A percentile compares a stretch with the other conserved stretches of the same genome.
These are phyloP conservation scores for Dromius quadrimaculatus DNA, from an alignment of 2,888 invertebrate genomes.

Conservation along the genomic window DNA sequence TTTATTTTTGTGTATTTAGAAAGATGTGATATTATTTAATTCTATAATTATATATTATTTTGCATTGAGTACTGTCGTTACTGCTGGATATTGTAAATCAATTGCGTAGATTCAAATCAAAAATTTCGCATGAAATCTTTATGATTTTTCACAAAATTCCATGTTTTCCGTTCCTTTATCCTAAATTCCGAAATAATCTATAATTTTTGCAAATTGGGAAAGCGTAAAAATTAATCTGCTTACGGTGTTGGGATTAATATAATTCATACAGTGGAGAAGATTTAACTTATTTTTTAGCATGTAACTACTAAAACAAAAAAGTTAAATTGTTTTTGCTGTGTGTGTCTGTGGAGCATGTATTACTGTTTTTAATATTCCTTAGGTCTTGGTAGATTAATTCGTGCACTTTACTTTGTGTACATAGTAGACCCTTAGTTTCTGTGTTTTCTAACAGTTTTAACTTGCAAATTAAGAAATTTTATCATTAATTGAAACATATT, in stretches of 20 bases:
- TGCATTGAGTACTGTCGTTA: slow-evolving; percentile 25
- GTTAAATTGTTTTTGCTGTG: slow-evolving; percentile 30
- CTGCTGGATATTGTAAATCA: slow-evolving; percentile 21
- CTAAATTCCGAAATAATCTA: neutral
- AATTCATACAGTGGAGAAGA: slow-evolving; percentile 12
- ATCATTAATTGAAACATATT: neutral
- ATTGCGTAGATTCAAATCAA: neutral
- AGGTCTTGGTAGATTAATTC: slow-evolving; percentile 26
- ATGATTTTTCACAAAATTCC: slow-evolving; percentile 1
- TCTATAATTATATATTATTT: slow-evolving; percentile 20
- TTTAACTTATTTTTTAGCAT: slow-evolving; percentile 4
- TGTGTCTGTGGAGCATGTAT: slow-evolving; percentile 24
- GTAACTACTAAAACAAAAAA: neutral
- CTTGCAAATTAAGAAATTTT: neutral
- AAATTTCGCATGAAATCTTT: slow-evolving; percentile 13
- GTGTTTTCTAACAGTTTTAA: slow-evolving; percentile 27
- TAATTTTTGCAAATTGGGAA: slow-evolving; percentile 2
- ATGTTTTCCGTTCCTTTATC: slow-evolving; percentile 3
- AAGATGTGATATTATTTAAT: slow-evolving; percentile 7
- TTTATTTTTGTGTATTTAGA: slow-evolving; percentile 3
- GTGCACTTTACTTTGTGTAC: slow-evolving; percentile 40
- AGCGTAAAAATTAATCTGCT: slow-evolving; percentile 37
- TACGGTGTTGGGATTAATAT: slow-evolving; percentile 46
- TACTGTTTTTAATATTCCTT: slow-evolving; percentile 10
- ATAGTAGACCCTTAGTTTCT: slow-evolving; percentile 5